These are phyloP conservation scores for Salminus brasiliensis DNA, from an alignment of 2,113 vertebrate genomes.

Conservation along the genomic window DNA sequence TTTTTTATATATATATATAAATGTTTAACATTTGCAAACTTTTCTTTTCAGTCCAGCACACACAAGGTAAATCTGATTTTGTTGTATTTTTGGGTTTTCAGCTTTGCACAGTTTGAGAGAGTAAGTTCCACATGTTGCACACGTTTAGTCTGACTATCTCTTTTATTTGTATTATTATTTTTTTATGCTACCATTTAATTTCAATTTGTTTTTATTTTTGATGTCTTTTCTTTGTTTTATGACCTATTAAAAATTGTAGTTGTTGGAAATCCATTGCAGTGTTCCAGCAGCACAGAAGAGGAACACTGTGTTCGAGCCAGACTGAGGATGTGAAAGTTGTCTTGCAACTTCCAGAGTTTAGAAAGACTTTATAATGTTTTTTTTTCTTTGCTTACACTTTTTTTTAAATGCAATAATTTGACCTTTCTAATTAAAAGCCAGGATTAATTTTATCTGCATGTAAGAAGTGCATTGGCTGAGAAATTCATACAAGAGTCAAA, in stretches of 20 bases:
- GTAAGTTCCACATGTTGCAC: too few species aligned
- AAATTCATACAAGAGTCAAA: background rate
- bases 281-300: slow-evolving; percentile 4
- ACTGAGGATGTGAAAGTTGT: slow-evolving; percentile 17
- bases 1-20: too few species aligned
- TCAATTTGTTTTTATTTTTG: background rate
- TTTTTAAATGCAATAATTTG: too few species aligned
- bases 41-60: too few species aligned
- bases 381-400: background rate
- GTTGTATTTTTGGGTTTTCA: too few species aligned
- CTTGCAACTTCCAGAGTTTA: background rate
- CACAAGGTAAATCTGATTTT: too few species aligned
- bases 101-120: too few species aligned
- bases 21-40: too few species aligned
- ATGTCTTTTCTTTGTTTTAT: background rate
- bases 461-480: background rate
- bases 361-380: background rate
- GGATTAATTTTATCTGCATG: background rate
- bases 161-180: background rate
- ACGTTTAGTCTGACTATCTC: background rate
- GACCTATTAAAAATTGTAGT: background rate
- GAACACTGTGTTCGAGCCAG: background rate
- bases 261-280: background rate
- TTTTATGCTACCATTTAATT: background rate
- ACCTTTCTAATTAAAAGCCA: too few species aligned